Percentiles rank a stretch among this genome's conserved stretches.
Conservation (phyloP, 2,113 vertebrate genomes). For the Laterallus jamaicensis region DNA sequence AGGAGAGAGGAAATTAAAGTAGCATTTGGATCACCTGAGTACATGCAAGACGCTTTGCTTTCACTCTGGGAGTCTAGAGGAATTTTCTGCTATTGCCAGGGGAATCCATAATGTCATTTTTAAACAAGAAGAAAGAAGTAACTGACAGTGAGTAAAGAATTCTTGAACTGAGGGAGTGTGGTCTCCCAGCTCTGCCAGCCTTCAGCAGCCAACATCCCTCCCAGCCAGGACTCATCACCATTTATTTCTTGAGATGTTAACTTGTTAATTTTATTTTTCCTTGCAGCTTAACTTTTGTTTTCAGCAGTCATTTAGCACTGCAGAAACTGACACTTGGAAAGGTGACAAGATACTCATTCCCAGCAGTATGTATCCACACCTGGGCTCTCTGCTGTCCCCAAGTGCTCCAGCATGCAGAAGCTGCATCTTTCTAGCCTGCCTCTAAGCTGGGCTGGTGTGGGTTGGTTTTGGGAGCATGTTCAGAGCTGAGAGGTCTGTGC, state of each 20-base stretch:
- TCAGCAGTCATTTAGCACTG: background rate
- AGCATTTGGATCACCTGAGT: background rate
- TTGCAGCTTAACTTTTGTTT: background rate
- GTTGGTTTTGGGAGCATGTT: background rate
- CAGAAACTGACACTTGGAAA: background rate
- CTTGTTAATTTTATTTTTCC: background rate
- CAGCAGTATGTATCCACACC: background rate
- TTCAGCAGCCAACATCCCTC: background rate
- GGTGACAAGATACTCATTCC: rapidly evolving
- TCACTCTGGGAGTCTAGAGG: background rate
- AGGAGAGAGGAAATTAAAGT: background rate
- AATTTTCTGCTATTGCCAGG: background rate
- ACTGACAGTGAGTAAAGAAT: background rate
- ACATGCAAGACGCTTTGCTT: background rate
- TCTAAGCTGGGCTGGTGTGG: background rate
- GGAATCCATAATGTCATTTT: background rate
- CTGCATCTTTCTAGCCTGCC: background rate
- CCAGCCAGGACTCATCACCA: background rate
- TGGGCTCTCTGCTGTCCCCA: background rate
- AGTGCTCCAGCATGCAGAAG: background rate
- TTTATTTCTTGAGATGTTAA: background rate
- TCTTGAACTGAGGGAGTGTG: background rate
- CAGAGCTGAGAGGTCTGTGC: background rate
- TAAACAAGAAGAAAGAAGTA: background rate
- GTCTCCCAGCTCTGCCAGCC: background rate